phyloP scores from a whole-genome alignment of 2,797 vertebrate genomes.

The Microcaecilia unicolor region DNA sequence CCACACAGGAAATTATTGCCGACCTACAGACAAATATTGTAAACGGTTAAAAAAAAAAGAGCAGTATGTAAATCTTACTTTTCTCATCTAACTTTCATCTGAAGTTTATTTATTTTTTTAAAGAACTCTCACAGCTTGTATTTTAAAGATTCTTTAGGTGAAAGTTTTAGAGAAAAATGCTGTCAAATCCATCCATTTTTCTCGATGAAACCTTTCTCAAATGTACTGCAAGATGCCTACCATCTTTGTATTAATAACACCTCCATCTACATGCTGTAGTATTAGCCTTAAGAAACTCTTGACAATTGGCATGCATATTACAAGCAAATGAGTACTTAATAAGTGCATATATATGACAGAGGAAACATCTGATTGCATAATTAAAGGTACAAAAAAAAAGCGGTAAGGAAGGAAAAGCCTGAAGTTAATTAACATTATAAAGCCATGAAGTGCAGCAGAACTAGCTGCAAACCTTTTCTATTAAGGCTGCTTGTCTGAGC shows the following conservation, averaged over 20 bases:
- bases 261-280: slow-evolving; percentile 29
- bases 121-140: slow-evolving; percentile 5
- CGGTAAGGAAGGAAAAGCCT: slow-evolving; percentile 46
- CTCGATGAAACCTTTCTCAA: too few relatives aligned
- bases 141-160: too few relatives aligned
- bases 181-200: too few relatives aligned
- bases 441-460: slow-evolving; percentile 60
- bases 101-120: too few relatives aligned
- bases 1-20: too few relatives aligned
- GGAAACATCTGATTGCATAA: slow-evolving; percentile 52
- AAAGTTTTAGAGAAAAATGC: too few relatives aligned
- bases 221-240: slow-evolving; percentile 22
- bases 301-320: slow-evolving; percentile 53
- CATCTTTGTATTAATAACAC: slow-evolving; percentile 30
- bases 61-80: too few relatives aligned
- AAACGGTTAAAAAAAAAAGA: too few relatives aligned
- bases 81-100: too few relatives aligned
- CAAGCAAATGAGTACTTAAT: slow-evolving; percentile 47
- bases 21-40: too few relatives aligned
- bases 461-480: slow-evolving; percentile 57
- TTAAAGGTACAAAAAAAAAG: slow-evolving; percentile 40
- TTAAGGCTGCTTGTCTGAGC: slow-evolving; percentile 50
- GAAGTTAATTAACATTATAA: slow-evolving; percentile 68
- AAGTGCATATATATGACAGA: slow-evolving; percentile 51
- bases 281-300: slow-evolving; percentile 51